Evolutionary conservation across 2,797 vertebrate species (phyloP), one percentile per base, ranked within the genome.

Genomic region (Phrynocephalus forsythii): DNA sequence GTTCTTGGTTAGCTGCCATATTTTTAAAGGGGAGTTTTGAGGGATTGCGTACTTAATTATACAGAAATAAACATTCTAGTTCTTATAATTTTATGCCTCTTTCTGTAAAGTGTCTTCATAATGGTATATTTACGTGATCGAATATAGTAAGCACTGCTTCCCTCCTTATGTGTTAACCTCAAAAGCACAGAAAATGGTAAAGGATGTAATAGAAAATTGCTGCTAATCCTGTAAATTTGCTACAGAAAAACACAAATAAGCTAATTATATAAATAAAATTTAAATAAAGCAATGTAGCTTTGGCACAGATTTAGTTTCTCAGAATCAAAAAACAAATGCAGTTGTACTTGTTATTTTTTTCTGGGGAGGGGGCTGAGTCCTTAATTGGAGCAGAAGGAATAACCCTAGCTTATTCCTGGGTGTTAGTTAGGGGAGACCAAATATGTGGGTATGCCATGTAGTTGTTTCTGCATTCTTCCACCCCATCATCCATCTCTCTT

Each of bases 161-260:
- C 38, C 11, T 79, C 89, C 33, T 1, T 79, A 84, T 44, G 56
- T 44, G 71, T 82, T 66, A n/a, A 33, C 90, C 88, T 91, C 79
- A 83, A 75, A 92, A 90, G 84, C 22, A 88, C 15, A 10, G 33
- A 50, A 63, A 73, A 0, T 86, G 87, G 85, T 91, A 86, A 88
- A 83, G 87, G 52, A 56, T 13, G 13, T 56, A 33, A 76, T 86
- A 44, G 38, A 22, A 24, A 90, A 16, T 89, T 92, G 68, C 86
- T 92, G 63, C 68, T 90, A 81, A 92, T 79, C 83, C 90, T 92
- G 88, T 84, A 52, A 24, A 69, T 38, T 89, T 90, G 71, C 91
- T 82, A 86, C 81, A 52, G 22, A 52, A 69, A 92, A 85, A 87
- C 28, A 26, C 89, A 69, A 90, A 66, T 85, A 85, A 85, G 18